Evolutionary conservation across 2,888 invertebrate species (phyloP).

Genomic region (Slavum lentiscoides): DNA sequence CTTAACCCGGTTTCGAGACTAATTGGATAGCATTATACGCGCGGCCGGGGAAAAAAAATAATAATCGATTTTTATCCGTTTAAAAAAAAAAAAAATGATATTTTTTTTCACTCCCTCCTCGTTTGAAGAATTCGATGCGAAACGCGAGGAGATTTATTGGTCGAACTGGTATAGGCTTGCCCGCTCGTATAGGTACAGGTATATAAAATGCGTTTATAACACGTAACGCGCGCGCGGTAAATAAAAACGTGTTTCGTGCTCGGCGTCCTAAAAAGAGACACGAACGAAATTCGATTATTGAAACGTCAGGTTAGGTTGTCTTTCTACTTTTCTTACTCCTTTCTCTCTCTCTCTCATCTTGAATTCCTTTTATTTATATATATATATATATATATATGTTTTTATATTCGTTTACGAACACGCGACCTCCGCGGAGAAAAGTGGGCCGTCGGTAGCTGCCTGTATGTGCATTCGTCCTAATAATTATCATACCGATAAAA

Average conservation of each 20-base stretch:
- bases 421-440: neutral
- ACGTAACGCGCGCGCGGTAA: neutral
- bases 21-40: constrained; percentile 15
- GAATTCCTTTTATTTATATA: neutral
- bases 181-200: no score
- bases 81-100: neutral
- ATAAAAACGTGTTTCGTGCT: constrained; percentile 28
- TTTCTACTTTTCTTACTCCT: neutral
- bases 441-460: no score
- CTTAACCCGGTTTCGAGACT: constrained; percentile 34
- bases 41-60: constrained; percentile 26
- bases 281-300: constrained; percentile 29
- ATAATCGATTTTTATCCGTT: constrained; percentile 47
- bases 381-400: neutral
- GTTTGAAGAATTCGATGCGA: constrained; percentile 5
- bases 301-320: neutral
- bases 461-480: neutral
- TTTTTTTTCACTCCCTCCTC: neutral
- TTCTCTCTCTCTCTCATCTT: neutral
- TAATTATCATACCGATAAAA: constrained; percentile 28
- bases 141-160: constrained; percentile 30
- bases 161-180: neutral
- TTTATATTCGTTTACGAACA: neutral
- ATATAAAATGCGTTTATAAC: no score
- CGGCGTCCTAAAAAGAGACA: neutral